These are phyloP conservation scores for Furcula furcula DNA, from an alignment of 2,888 invertebrate species.

Conservation along the genomic window DNA sequence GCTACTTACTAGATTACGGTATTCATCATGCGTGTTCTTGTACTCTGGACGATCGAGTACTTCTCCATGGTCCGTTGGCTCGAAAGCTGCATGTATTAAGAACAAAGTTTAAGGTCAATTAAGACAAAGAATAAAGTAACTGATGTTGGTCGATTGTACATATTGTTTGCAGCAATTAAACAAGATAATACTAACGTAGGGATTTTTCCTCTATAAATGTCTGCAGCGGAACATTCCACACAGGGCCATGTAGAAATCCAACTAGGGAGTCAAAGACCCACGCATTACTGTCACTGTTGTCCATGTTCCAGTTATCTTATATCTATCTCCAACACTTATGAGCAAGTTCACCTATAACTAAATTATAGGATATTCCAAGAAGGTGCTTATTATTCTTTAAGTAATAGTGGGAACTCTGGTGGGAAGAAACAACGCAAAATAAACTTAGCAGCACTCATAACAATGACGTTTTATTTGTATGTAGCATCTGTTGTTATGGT, in stretches of 20 bases:
- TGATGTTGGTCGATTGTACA: too few species aligned
- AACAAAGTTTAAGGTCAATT: too few species aligned
- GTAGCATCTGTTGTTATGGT: conserved; percentile 44
- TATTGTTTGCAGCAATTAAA: too few species aligned
- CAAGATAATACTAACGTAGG: conserved; percentile 85
- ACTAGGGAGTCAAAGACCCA: conserved; percentile 97
- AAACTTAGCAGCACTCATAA: too few species aligned
- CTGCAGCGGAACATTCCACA: conserved; percentile 95
- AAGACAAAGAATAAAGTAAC: too few species aligned
- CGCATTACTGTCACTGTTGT: conserved; percentile 83
- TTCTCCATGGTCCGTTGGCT: conserved; percentile 85
- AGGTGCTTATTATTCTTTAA: neutral
- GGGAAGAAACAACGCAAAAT: conserved; percentile 1
- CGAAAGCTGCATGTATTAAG: conserved; percentile 85
- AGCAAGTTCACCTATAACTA: too few species aligned
- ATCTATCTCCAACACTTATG: too few species aligned
- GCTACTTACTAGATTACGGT: conserved; percentile 88
- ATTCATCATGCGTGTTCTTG: conserved; percentile 90
- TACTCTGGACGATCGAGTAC: conserved; percentile 88
- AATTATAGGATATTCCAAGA: neutral
- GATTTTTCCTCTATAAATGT: conserved; percentile 97
- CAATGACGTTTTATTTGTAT: conserved; percentile 52
- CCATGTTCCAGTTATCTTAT: conserved; percentile 42
- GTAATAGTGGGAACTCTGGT: neutral
- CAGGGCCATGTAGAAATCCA: conserved; percentile 94